Evolutionary conservation across 2,797 vertebrate genomes (phyloP).

Genomic region (Brachyrhaphis roseni): DNA sequence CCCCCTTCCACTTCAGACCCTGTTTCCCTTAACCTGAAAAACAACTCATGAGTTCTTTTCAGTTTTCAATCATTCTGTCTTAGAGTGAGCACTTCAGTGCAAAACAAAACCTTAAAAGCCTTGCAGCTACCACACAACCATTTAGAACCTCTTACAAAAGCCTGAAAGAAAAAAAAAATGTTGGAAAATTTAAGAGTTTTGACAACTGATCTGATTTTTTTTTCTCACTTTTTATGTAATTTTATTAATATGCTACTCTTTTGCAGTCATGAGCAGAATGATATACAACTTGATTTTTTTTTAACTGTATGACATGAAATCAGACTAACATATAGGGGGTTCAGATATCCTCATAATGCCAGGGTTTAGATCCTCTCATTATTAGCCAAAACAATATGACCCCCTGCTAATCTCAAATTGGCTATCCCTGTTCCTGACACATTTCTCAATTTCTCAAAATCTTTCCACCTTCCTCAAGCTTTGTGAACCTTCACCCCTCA

Average conservation of each 20-base stretch:
- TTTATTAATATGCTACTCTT: background rate
- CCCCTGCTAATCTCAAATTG: background rate
- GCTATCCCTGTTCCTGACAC: background rate
- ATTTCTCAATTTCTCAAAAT: background rate
- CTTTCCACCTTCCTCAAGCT: background rate
- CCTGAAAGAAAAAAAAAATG: background rate
- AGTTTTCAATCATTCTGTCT: background rate
- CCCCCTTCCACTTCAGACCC: background rate
- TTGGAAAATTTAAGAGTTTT: background rate
- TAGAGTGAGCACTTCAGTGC: conserved; percentile 1
- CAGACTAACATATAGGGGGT: background rate
- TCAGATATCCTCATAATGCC: background rate
- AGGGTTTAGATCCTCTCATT: background rate
- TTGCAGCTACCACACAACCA: conserved; percentile 3
- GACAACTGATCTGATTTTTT: background rate
- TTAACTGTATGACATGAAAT: background rate
- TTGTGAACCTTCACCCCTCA: background rate
- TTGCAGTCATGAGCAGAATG: background rate
- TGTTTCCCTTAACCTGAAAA: conserved; percentile 10
- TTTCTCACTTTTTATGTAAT: background rate
- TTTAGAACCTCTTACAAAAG: background rate
- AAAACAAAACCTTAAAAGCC: background rate
- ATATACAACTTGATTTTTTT: background rate
- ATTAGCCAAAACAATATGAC: background rate
- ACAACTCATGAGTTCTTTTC: background rate